Base-by-base conservation (phyloP, 2,888 invertebrate genomes). In the Ypsolopha scabrella region DNA sequence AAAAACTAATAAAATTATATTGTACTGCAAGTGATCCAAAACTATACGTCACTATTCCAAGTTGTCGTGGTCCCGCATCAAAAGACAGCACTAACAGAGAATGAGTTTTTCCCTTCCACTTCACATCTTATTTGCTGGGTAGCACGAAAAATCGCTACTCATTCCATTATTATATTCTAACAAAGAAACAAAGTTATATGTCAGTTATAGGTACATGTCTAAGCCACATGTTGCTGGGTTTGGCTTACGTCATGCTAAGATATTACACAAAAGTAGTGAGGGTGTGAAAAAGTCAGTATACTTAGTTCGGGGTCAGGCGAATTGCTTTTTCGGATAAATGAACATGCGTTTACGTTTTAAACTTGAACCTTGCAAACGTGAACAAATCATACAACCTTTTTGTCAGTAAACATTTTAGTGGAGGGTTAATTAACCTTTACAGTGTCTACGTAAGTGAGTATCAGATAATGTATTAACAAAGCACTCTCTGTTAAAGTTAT, bases 91-190 rank as follows among this genome's bases (percentile, higher is more conserved):
- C 55, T 52, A 50, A 36, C 39, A 24, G 33, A 38, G 48, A 75
- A 78, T 77, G 72, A 79, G 76, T 78, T 80, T 78, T 70, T 34
- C 69, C 59, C 70, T 65, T 73, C 74, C 67, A 66, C 70, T 65
- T 72, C 75, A 73, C 77, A 75, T 79, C 79, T 78, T 68, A 77
- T 71, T 79, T 73, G 64, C 58, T 59, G 58, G 55, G 59, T 56
- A 61, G 35, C 14, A 13, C 38, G 58, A 60, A 68, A 72, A 76
- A 75, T 70, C 67, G 71, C 79, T 62, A 80, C 74, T 82, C 80
- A 80, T 78, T 79, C 75, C 65, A 68, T 79, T 78, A 78, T 80
- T 77, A 80, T 80, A 75, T 70, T 64, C 66, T 72, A 70, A 77
- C 77, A 78, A 75, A 74, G 75, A 72, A 70, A 74, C 66, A 68